Base-by-base conservation (phyloP, 1,140 invertebrate genomes). In the Drosophila fuyamai region DNA sequence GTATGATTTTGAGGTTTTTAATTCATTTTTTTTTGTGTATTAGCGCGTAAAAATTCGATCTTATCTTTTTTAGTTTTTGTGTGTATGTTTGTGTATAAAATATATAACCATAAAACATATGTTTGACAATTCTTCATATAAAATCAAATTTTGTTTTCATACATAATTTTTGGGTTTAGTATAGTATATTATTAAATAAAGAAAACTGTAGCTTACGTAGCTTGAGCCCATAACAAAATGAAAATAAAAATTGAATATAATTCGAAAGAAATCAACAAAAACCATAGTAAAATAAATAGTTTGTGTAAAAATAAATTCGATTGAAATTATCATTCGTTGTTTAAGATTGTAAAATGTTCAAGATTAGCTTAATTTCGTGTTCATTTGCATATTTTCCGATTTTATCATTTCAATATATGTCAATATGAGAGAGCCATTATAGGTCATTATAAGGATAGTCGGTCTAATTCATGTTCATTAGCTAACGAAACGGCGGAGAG, bases 51-150 rank as follows among this genome's bases (percentile, higher is more conserved):
- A 59, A 13, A n/a, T 23, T 23, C 23, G 4, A 66, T 70, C 18
- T 40, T 53, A 36, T 56, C n/a, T 53, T 57, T 16, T 27, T 54
- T 59, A 48, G 46, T 36, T 50, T 44, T 56, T 36, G 27, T 72
- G 32, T 71, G 46, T 72, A 27, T 65, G 32, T 46, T 76, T 50
- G 56, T 62, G 57, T 73, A 67, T 76, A 86, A 86, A 68, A 72
- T 77, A 71, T 79, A 84, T 84, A 82, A 76, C 73, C 79, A 73
- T 81, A 82, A 60, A 84, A 77, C 81, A 88, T 88, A 88, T 72
- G 60, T 83, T 88, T 86, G 61, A 86, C 83, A 86, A 82, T 83
- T 79, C 53, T 67, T 86, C 83, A 76, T 76, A 83, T 86, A 83
- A 72, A 82, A 86, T 88, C 38, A 79, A 79, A 79, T 79, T 86